Evolutionary conservation across 2,797 vertebrate genomes (phyloP).

Genomic region (Amphiprion clarkii): DNA sequence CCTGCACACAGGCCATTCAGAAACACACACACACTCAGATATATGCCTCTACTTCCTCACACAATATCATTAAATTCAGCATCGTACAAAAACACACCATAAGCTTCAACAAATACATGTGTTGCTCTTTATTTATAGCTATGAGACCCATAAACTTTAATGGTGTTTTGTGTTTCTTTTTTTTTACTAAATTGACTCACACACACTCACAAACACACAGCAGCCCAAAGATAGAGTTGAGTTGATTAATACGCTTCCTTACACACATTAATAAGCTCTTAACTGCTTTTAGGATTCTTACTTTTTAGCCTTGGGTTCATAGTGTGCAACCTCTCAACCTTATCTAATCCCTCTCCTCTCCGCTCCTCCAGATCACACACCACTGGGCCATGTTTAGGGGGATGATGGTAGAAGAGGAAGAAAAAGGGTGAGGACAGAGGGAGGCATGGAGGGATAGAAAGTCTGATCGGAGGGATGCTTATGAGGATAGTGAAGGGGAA

Average conservation of each 20-base stretch:
- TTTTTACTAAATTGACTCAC: conserved; percentile 5
- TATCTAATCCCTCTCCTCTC: conserved; percentile 85
- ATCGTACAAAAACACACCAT: conserved; percentile 15
- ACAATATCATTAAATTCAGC: conserved; percentile 22
- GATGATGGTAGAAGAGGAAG: conserved; percentile 70
- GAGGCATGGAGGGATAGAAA: conserved; percentile 74
- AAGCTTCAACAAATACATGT: conserved; percentile 17
- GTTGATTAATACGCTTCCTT: conserved; percentile 90
- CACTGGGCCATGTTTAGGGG: conserved; percentile 80
- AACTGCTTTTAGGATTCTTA: conserved; percentile 89
- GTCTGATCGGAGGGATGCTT: conserved; percentile 77
- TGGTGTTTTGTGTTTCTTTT: conserved; percentile 19
- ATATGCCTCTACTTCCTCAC: conserved; percentile 3
- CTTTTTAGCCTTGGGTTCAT: conserved; percentile 87
- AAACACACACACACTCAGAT: conserved; percentile 38
- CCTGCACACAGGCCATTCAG: conserved; percentile 74
- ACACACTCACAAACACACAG: conserved; percentile 43
- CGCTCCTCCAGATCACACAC: conserved; percentile 82
- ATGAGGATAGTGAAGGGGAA: conserved; percentile 72
- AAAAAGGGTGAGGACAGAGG: conserved; percentile 66
- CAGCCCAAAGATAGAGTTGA: conserved; percentile 80
- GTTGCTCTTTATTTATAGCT: conserved; percentile 13
- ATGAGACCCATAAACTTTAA: conserved; percentile 15
- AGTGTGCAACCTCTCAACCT: conserved; percentile 87
- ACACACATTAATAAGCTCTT: conserved; percentile 90